Percentiles rank a stretch among this genome's conserved stretches.
phyloP scores from a whole-genome alignment of 2,113 vertebrate genomes.

The Stigmatopora nigra region DNA sequence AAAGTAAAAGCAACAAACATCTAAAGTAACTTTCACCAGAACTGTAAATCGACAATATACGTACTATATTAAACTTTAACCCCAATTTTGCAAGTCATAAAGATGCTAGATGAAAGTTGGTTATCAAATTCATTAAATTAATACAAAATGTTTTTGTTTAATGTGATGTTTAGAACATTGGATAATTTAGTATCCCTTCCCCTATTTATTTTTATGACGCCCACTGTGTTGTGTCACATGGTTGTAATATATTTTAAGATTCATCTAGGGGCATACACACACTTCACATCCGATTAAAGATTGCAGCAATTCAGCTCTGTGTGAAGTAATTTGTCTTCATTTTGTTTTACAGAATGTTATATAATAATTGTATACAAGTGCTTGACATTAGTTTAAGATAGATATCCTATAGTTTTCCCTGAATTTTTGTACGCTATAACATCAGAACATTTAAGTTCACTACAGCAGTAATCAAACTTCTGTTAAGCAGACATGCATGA shows the following conservation, averaged over 20 bases:
- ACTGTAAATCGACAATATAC: neutral
- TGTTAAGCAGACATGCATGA: slow-evolving; percentile 45
- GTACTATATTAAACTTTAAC: too few relatives aligned
- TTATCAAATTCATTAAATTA: too few relatives aligned
- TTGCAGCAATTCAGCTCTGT: neutral
- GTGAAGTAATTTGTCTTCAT: neutral
- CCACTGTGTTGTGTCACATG: neutral
- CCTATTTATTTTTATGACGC: too few relatives aligned
- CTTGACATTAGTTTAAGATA: neutral
- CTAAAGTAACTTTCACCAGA: neutral
- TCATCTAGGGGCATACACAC: neutral
- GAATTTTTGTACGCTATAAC: slow-evolving; percentile 26
- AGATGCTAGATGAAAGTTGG: too few relatives aligned
- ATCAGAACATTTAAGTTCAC: slow-evolving; percentile 37
- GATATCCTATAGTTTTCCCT: neutral
- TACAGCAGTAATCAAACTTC: slow-evolving; percentile 32
- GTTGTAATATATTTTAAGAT: neutral
- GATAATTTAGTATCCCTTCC: too few relatives aligned
- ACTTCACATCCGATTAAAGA: neutral
- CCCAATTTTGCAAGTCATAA: too few relatives aligned
- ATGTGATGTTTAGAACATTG: too few relatives aligned
- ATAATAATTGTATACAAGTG: neutral
- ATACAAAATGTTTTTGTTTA: too few relatives aligned
- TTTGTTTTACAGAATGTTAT: neutral
- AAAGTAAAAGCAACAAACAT: too few relatives aligned